These are phyloP conservation scores for Lutra lutra DNA, from an alignment of 2,797 vertebrate genomes.

Conservation along the genomic window DNA sequence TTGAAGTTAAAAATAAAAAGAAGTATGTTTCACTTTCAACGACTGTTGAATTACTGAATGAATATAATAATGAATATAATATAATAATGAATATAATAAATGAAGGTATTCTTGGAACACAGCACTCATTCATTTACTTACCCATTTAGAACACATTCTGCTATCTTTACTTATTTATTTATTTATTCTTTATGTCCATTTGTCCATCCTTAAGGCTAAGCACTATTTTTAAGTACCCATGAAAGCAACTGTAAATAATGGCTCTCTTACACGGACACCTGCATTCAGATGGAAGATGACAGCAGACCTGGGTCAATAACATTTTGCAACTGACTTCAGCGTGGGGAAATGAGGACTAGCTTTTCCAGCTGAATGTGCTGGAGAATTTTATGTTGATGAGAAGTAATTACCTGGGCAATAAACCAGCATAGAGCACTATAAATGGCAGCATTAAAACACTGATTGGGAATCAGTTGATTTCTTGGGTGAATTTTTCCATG, in stretches of 20 bases:
- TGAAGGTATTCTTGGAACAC: background rate
- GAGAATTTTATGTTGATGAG: slow-evolving; percentile 65
- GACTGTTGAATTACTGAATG: background rate
- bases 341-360: slow-evolving; percentile 3
- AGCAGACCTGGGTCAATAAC: slow-evolving; percentile 57
- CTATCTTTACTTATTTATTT: background rate
- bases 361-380: slow-evolving; percentile 61
- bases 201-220: background rate
- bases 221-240: slow-evolving; percentile 21
- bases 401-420: slow-evolving; percentile 74
- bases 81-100: background rate
- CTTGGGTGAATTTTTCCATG: slow-evolving; percentile 55
- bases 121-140: background rate
- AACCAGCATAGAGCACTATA: slow-evolving; percentile 43
- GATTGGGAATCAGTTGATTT: slow-evolving; percentile 72
- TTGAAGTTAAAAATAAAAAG: background rate
- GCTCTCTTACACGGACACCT: background rate
- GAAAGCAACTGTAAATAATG: slow-evolving; percentile 46
- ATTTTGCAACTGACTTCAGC: slow-evolving; percentile 50
- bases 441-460: slow-evolving; percentile 69
- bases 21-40: background rate
- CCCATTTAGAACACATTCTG: background rate
- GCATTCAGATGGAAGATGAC: slow-evolving; percentile 49
- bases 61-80: background rate
- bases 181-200: background rate